These are phyloP conservation scores for Scelioninae gen. 2 DNA, from an alignment of 2,888 invertebrate species.

Conservation along the genomic window DNA sequence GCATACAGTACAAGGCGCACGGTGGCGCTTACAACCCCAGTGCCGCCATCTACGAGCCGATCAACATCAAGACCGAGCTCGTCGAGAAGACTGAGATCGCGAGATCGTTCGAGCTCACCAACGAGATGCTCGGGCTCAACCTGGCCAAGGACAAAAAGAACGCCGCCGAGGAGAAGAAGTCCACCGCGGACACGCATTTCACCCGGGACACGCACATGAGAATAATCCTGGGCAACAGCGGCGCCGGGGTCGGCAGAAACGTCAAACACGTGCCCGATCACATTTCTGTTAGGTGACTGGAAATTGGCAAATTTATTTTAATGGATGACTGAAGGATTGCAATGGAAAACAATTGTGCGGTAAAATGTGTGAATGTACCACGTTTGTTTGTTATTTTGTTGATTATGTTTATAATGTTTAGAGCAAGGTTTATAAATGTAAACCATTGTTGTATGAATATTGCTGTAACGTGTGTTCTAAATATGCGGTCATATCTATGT, in stretches of 20 bases:
- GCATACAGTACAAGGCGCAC: conserved; percentile 70
- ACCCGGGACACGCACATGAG: conserved; percentile 94
- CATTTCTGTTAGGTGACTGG: conserved; percentile 68
- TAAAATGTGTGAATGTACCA: too few relatives aligned
- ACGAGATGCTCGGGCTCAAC: conserved; percentile 73
- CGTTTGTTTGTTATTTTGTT: too few relatives aligned
- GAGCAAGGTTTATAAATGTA: too few relatives aligned
- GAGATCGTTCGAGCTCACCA: conserved; percentile 73
- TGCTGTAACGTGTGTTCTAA: too few relatives aligned
- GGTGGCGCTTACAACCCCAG: conserved; percentile 70
- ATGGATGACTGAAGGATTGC: too few relatives aligned
- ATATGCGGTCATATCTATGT: too few relatives aligned
- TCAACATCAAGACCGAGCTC: conserved; percentile 71
- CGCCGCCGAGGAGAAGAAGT: conserved; percentile 70
- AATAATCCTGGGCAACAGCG: conserved; percentile 84
- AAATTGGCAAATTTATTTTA: too few relatives aligned
- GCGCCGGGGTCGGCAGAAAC: conserved; percentile 73
- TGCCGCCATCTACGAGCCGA: conserved; percentile 72
- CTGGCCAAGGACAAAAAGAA: conserved; percentile 71
- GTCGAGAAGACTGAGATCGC: conserved; percentile 69
- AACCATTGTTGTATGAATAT: too few relatives aligned
- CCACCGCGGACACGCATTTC: conserved; percentile 86
- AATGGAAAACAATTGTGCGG: too few relatives aligned
- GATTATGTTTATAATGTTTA: too few relatives aligned
- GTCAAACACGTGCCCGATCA: conserved; percentile 71